Base-by-base conservation (phyloP, 2,888 invertebrate genomes). In the Acanthococcus lagerstroemiae region DNA sequence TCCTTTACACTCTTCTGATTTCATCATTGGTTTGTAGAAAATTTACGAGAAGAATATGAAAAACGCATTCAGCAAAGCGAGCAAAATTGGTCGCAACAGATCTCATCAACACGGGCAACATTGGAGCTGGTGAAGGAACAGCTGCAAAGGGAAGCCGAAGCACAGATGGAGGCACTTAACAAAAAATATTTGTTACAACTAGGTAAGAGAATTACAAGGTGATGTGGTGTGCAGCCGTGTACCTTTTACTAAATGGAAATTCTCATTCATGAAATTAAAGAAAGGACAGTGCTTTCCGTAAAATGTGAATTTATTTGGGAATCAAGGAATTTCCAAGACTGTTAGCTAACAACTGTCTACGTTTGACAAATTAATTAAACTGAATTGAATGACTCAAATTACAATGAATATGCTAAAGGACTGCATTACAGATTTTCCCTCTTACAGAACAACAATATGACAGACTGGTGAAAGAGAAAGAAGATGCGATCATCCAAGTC, bases 401-500 rank as follows among this genome's bases (percentile, higher is more conserved):
- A n/a, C n/a, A n/a, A n/a, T n/a, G n/a, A n/a, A n/a, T n/a, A n/a
- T n/a, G n/a, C n/a, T n/a, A n/a, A n/a, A n/a, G n/a, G n/a, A n/a
- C n/a, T n/a, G n/a, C n/a, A n/a, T n/a, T n/a, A 25, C n/a, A 25
- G 12, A 44, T 26, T 60, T 66, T 65, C 60, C 54, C 68, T 66
- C 74, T 76, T 69, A 44, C 75, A 84, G 84, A 84, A 70, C 79
- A 81, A 4, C 84, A 84, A 75, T 84, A 84, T 83, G 82, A 83
- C 68, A 80, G 81, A 71, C 80, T 84, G 69, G 81, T 82, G 74
- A 76, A 78, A 57, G 84, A 84, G 74, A 84, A 84, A 72, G 82
- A 82, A 73, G 80, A 77, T 71, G 83, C 83, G 48, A 77, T 84
- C 12, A 76, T 80, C 65, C 75, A 81, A 52, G 80, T 84, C 75